Conservation (phyloP, 2,888 invertebrate species). For the Stomorhina lunata region DNA sequence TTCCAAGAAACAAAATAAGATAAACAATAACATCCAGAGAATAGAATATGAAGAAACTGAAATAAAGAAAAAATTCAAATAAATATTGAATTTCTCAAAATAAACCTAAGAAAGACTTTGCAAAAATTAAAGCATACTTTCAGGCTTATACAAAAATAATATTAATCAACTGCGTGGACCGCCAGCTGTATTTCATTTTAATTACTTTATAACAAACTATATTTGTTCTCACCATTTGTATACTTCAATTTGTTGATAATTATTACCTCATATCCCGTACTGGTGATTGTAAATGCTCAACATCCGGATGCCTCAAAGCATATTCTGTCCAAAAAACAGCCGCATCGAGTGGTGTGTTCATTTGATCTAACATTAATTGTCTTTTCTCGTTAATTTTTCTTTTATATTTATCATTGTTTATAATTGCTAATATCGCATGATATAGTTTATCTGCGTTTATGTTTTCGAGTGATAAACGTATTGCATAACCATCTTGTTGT, state of each 20-base stretch:
- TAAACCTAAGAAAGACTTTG: too few species aligned
- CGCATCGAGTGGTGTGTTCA: slow-evolving; percentile 85
- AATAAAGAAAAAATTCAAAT: neutral
- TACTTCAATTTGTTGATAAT: too few species aligned
- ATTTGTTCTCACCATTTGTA: too few species aligned
- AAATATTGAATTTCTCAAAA: too few species aligned
- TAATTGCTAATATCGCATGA: slow-evolving; percentile 84
- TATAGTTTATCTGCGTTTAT: slow-evolving; percentile 84
- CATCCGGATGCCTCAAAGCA: slow-evolving; percentile 87
- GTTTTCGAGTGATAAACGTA: slow-evolving; percentile 84
- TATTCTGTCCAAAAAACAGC: slow-evolving; percentile 92
- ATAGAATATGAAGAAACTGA: slow-evolving; percentile 44
- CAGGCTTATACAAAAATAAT: neutral
- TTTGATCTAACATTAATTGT: slow-evolving; percentile 85
- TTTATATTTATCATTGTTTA: slow-evolving; percentile 84
- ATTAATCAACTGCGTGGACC: too few species aligned
- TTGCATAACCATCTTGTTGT: slow-evolving; percentile 86
- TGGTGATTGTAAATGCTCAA: slow-evolving; percentile 86
- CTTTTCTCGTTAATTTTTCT: slow-evolving; percentile 80
- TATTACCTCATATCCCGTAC: slow-evolving; percentile 83
- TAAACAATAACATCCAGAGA: slow-evolving; percentile 45
- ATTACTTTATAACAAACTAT: too few species aligned
- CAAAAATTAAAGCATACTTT: neutral
- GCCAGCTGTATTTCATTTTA: too few species aligned
- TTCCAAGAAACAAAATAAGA: neutral